Conservation (phyloP, 2,888 invertebrate genomes). For the Ametastegia equiseti region DNA sequence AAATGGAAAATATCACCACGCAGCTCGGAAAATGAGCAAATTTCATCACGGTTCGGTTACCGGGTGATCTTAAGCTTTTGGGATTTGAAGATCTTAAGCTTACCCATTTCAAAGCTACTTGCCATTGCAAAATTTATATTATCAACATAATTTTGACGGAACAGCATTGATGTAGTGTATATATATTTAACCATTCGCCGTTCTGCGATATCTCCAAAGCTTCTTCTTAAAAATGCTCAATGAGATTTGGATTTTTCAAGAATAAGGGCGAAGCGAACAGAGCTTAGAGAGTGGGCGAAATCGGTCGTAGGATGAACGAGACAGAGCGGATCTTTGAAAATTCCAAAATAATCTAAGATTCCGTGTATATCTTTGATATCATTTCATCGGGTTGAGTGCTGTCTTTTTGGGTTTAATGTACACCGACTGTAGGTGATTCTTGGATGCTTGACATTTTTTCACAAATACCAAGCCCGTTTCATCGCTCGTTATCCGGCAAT, state of each 20-base stretch:
- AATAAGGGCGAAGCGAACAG: not conserved
- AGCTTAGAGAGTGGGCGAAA: not conserved
- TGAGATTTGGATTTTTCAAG: not conserved
- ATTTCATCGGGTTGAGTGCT: not conserved
- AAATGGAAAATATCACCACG: not conserved
- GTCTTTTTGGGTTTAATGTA: not conserved
- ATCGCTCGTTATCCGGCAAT: not conserved
- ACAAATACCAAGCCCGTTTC: not conserved
- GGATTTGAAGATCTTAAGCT: not conserved
- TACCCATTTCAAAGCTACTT: not conserved
- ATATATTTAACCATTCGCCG: not conserved
- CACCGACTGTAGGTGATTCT: not conserved
- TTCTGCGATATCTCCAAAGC: not conserved
- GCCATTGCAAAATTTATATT: not conserved
- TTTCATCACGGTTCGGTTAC: not conserved
- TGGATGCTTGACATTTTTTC: not conserved
- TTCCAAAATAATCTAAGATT: not conserved
- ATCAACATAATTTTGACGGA: not conserved
- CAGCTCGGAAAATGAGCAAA: not conserved
- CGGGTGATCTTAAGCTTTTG: not conserved
- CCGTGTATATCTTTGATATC: not conserved
- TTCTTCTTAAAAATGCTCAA: not conserved
- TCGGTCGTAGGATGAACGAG: not conserved
- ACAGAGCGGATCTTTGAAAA: not conserved
- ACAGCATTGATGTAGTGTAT: not conserved